A percentile compares a stretch with the other conserved stretches of the same genome.
phyloP scores from a whole-genome alignment of 2,888 invertebrate genomes.

The Cryptocheilus praepositus region DNA sequence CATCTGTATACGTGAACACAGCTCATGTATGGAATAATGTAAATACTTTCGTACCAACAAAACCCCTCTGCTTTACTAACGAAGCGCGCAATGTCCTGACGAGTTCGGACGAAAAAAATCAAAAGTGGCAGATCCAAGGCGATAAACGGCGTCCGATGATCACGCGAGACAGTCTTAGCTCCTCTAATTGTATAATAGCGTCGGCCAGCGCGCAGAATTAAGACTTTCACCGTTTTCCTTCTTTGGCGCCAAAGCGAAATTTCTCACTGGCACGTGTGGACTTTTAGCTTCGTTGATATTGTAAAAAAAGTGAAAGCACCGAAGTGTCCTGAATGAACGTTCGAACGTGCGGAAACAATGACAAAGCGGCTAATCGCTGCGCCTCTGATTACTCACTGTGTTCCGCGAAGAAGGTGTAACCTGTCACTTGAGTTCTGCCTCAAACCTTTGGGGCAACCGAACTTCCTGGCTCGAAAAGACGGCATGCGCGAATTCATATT shows the following conservation, averaged over 20 bases:
- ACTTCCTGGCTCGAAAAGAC: too few relatives aligned
- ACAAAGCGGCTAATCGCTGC: too few relatives aligned
- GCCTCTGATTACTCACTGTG: too few relatives aligned
- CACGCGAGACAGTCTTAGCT: not conserved
- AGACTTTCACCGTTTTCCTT: constrained; percentile 59
- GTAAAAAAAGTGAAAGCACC: constrained; percentile 25
- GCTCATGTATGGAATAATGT: too few relatives aligned
- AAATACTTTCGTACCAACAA: too few relatives aligned
- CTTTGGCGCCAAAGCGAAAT: constrained; percentile 28
- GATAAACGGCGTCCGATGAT: not conserved
- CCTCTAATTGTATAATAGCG: constrained; percentile 9
- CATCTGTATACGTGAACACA: too few relatives aligned
- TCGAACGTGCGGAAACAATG: not conserved
- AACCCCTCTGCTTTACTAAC: too few relatives aligned
- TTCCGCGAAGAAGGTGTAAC: too few relatives aligned
- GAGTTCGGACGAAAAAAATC: not conserved
- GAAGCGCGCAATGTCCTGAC: not conserved
- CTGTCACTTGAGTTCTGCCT: too few relatives aligned
- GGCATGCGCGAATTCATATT: too few relatives aligned
- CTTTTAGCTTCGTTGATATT: not conserved
- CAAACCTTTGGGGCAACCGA: too few relatives aligned
- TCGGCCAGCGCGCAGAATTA: constrained; percentile 32
- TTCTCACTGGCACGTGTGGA: constrained; percentile 14
- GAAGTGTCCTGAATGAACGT: not conserved
- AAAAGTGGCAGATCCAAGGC: not conserved